These are phyloP conservation scores for Grantiella picta DNA, from an alignment of 2,113 vertebrate genomes.

Conservation along the genomic window DNA sequence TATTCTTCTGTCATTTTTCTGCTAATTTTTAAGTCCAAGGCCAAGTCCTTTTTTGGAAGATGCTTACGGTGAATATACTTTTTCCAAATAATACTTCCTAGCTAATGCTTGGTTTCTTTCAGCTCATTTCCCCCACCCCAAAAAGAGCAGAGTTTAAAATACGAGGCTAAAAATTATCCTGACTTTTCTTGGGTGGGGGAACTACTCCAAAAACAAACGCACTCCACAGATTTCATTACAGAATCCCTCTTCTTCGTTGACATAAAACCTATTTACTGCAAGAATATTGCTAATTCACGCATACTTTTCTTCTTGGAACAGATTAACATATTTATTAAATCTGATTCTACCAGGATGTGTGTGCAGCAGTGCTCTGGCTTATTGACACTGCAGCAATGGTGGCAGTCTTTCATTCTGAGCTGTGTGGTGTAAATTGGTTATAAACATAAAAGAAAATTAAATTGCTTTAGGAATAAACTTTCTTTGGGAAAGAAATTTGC, in stretches of 20 bases:
- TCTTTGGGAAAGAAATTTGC: not conserved
- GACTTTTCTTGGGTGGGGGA: not conserved
- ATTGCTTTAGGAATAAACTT: not conserved
- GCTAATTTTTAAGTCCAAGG: not conserved
- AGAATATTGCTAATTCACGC: slow-evolving; percentile 19
- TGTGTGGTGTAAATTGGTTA: slow-evolving; percentile 1
- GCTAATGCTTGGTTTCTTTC: not conserved
- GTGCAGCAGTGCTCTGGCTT: not conserved
- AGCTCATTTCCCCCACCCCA: not conserved
- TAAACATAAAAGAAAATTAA: slow-evolving; percentile 7
- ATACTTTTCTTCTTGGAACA: not conserved
- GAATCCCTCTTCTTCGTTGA: not conserved
- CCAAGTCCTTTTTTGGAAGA: not conserved
- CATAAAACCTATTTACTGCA: not conserved
- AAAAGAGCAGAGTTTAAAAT: not conserved
- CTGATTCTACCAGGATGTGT: not conserved
- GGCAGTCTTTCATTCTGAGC: not conserved
- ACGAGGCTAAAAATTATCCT: not conserved
- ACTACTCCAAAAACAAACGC: not conserved
- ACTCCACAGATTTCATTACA: not conserved
- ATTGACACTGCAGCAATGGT: not conserved
- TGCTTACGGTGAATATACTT: not conserved
- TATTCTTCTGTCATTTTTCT: not conserved
- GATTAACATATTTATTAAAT: slow-evolving; percentile 65
- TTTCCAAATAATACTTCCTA: not conserved